Conservation (phyloP, 2,113 vertebrate species). For the Upupa epops region DNA sequence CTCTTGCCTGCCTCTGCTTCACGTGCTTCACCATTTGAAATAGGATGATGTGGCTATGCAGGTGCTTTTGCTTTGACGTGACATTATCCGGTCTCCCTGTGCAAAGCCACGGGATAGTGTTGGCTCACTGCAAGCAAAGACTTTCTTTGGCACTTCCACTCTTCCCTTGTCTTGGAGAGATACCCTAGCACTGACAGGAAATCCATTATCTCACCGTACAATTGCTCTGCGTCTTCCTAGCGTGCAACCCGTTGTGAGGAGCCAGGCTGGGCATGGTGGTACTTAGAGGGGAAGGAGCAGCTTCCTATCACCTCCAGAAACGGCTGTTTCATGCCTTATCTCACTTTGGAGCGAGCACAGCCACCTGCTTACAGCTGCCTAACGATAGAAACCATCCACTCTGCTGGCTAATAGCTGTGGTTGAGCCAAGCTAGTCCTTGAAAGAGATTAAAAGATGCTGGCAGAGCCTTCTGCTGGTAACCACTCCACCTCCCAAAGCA, state of each 20-base stretch:
- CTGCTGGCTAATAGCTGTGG: background rate
- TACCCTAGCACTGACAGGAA: background rate
- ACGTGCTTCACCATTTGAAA: background rate
- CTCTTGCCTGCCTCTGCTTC: background rate
- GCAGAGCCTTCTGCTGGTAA: background rate
- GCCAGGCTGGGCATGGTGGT: accelerated
- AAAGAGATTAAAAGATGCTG: background rate
- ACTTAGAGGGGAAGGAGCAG: accelerated
- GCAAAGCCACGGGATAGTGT: background rate
- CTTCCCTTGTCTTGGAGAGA: background rate
- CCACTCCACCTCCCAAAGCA: background rate
- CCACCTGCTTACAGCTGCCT: background rate
- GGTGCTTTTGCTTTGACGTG: background rate
- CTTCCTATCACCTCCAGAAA: accelerated
- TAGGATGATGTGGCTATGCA: background rate
- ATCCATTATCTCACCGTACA: accelerated
- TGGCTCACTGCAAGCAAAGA: background rate
- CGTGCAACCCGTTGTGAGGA: background rate
- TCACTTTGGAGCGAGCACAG: background rate
- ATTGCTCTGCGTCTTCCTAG: accelerated
- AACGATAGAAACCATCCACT: background rate
- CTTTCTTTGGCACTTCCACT: background rate
- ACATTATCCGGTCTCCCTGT: background rate
- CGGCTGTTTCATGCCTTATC: accelerated
- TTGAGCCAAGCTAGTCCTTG: background rate